These are phyloP conservation scores for Solea solea DNA, from an alignment of 2,113 vertebrate genomes.

Conservation along the genomic window DNA sequence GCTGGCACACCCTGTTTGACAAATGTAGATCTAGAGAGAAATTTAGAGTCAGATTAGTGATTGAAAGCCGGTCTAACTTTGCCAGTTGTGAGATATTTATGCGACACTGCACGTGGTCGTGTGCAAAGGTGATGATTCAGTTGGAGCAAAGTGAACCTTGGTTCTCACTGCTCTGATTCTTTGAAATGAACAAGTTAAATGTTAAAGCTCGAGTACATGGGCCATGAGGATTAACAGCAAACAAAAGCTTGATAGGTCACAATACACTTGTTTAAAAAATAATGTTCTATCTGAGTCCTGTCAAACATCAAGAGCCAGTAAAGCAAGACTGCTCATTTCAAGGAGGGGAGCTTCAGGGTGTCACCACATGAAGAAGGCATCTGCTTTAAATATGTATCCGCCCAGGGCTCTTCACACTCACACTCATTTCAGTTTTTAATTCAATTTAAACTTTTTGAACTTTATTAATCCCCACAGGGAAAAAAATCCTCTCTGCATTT, in stretches of 20 bases:
- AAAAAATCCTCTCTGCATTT: no score
- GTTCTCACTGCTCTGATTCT: constrained; percentile 2
- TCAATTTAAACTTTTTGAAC: no score
- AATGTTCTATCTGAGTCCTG: constrained; percentile 14
- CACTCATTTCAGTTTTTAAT: not conserved
- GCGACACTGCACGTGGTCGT: not conserved
- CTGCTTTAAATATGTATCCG: constrained; percentile 68
- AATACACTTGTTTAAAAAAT: not conserved
- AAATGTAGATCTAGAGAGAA: no score
- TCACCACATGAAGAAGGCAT: constrained; percentile 57
- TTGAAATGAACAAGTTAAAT: not conserved
- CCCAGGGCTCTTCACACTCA: constrained; percentile 17
- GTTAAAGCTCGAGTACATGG: not conserved
- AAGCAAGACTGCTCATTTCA: constrained; percentile 59
- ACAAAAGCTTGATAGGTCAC: not conserved
- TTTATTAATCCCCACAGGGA: no score
- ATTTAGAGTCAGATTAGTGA: not conserved
- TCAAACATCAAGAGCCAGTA: constrained; percentile 55
- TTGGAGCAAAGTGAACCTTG: constrained; percentile 11
- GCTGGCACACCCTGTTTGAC: not conserved
- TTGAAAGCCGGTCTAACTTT: not conserved
- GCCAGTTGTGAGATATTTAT: not conserved
- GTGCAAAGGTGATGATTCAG: not conserved
- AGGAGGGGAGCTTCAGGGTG: constrained; percentile 46
- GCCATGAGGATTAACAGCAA: not conserved